Base-by-base conservation (phyloP, 2,113 vertebrate genomes). In the Ictalurus punctatus region DNA sequence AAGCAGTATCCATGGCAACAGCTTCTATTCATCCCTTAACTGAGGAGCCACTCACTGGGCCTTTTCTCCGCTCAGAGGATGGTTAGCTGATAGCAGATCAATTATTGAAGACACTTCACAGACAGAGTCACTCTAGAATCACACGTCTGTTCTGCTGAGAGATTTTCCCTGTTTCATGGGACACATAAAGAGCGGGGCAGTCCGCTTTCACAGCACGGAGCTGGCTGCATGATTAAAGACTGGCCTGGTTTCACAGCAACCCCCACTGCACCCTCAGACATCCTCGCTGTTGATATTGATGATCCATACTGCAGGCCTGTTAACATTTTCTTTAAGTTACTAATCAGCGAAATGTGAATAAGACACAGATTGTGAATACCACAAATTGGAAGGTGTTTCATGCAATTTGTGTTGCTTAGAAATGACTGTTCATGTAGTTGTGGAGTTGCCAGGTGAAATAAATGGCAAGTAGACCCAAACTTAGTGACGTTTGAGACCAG, bases 1-100 rank as follows among this genome's bases (percentile, higher is more conserved):
- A 92, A 87, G 48, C 91, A 83, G 94, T 96, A 94, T 86, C 96
- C 95, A 95, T 95, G 94, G 94, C 92, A 96, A 96, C 97, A 94
- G 83, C 92, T 94, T 93, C 93, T 87, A 94, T 95, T 95, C 90
- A 94, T 92, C 90, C 88, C 25, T 65, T 89, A 88, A 90, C 87
- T 89, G 69, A 40, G 52, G 30, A 89, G 91, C 91, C 92, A 90
- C 94, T 94, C 87, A 90, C 83, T 90, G 90, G 90, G 89, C 92
- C 87, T 90, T 84, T 91, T 89, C 90, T 89, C 91, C 83, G 25
- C 90, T 90, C 59, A 23, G 83, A 87, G 67, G 59, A 48, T 30
- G 40, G 44, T 10, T 40, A 6, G 54, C 74, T 90, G 92, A 94
- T 88, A 93, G 87, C 92, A 86, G 84, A 95, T 95, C 90, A 93